Base-by-base conservation (phyloP, 1,140 invertebrate species). In the Megathymus violae region DNA sequence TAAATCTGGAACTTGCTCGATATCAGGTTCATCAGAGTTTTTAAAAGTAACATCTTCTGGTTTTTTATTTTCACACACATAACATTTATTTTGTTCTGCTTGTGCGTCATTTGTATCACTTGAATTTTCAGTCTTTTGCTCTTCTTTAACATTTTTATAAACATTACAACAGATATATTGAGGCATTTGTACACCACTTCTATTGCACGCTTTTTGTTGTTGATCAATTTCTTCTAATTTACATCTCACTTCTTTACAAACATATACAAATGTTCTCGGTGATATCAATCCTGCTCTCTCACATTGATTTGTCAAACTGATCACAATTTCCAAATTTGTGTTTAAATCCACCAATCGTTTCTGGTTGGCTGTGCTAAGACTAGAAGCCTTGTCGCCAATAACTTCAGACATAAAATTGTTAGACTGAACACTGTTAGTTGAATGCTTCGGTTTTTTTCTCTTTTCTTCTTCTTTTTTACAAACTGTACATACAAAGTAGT, bases 281-380 rank as follows among this genome's bases (percentile, higher is more conserved):
- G 58, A 65, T 0, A 64, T 13, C 6, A 62, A 40, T 2, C 58
- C 43, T 47, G 44, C 47, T 14, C 16, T 34, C 41, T 71, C 34
- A 7, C 54, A 67, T 44, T 66, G 41, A 7, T 58, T 51, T 11
- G 62, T 63, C n/a, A 69, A 17, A 60, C 64, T 54, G 19, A 67
- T 67, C 25, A 70, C n/a, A 11, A 67, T 47, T 19, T 71, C 36
- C 34, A 73, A 64, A 16, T 67, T 40, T n/a, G 22, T 14, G 44
- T 36, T 51, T 1, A 70, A 47, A 50, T 63, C 34, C 9, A 70
- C 31, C 10, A 65, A 15, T 1, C 51, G 51, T 51, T 63, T 64
- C 13, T 61, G 14, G n/a, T 58, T 34, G 1, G 9, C 9, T 16
- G 14, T 34, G 15, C 15, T 17, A 4, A 58, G 1, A 46, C 25